Evolutionary conservation across 2,797 vertebrate species (phyloP).

Genomic region (Tolypeutes matacus): DNA sequence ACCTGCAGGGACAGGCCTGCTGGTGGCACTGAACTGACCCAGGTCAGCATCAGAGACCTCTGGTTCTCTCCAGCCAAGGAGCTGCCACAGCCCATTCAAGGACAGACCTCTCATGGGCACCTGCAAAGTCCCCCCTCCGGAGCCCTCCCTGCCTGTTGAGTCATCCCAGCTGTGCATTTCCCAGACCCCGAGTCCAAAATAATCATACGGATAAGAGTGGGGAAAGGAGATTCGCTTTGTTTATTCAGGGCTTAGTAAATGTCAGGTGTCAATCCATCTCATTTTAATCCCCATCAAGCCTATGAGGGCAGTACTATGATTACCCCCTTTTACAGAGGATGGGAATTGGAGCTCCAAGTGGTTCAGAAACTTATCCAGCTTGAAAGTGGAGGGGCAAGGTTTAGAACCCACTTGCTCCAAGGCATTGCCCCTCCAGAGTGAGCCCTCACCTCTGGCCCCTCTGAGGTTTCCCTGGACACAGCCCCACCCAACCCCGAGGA

Average conservation of each 20-base stretch:
- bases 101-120: background rate
- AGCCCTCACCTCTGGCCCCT: background rate
- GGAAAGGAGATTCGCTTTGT: background rate
- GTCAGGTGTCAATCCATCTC: background rate
- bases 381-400: background rate
- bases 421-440: background rate
- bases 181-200: background rate
- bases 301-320: too few relatives aligned
- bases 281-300: background rate
- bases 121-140: background rate
- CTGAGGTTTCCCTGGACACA: background rate
- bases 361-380: background rate
- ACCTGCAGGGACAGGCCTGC: background rate
- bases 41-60: rapidly evolving
- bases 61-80: background rate
- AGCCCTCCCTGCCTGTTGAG: background rate
- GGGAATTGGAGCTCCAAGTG: background rate
- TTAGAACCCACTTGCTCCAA: background rate
- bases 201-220: too few relatives aligned
- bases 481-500: background rate
- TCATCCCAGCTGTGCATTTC: background rate
- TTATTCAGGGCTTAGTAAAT: background rate
- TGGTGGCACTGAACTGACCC: background rate
- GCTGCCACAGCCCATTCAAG: background rate
- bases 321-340: background rate